phyloP scores from a whole-genome alignment of 1,140 invertebrate genomes.

The Brachionus rotundiformis region DNA sequence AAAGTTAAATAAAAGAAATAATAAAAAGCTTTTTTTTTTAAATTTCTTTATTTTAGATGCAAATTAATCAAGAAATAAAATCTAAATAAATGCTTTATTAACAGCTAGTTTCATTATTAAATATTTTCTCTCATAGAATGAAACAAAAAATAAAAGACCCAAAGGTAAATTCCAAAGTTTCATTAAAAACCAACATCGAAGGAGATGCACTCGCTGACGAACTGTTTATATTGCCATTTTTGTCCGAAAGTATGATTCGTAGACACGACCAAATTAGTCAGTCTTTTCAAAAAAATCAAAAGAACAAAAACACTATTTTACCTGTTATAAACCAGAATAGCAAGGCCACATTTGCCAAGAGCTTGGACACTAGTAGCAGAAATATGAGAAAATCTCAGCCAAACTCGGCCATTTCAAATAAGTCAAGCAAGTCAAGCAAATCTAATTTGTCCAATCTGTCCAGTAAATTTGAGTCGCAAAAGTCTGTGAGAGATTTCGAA shows the following conservation, averaged over 20 bases:
- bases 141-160: slow-evolving; percentile 48
- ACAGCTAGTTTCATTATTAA: slow-evolving; percentile 28
- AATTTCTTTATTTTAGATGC: slow-evolving; percentile 9
- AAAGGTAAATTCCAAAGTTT: slow-evolving; percentile 20
- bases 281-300: neutral
- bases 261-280: slow-evolving; percentile 27
- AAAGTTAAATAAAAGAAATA: slow-evolving; percentile 3
- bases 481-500: neutral
- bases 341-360: neutral
- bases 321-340: slow-evolving; percentile 20
- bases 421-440: slow-evolving; percentile 42
- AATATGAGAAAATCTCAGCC: slow-evolving; percentile 34
- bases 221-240: slow-evolving; percentile 36
- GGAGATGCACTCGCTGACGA: neutral
- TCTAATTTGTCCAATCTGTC: slow-evolving; percentile 22
- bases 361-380: neutral
- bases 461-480: neutral
- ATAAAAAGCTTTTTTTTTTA: slow-evolving; percentile 19
- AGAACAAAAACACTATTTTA: slow-evolving; percentile 9
- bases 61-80: slow-evolving; percentile 5
- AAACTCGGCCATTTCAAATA: slow-evolving; percentile 29
- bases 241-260: slow-evolving; percentile 38
- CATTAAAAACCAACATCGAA: slow-evolving; percentile 1
- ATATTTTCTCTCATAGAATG: slow-evolving; percentile 34
- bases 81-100: neutral